Evolutionary conservation across 1,140 invertebrate genomes (phyloP).

Genomic region (Sarcophaga peregrina): DNA sequence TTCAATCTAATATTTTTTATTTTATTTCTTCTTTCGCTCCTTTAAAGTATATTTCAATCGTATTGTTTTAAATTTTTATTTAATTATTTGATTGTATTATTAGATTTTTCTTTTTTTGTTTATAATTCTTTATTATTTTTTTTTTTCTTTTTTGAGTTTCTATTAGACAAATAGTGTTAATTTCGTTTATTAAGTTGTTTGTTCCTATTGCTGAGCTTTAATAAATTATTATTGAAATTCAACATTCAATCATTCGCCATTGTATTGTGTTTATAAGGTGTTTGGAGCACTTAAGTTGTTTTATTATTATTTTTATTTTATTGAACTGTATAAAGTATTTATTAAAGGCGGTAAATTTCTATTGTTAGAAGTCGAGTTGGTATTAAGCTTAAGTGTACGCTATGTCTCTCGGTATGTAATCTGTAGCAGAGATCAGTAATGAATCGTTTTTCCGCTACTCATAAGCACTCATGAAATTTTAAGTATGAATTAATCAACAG

Average conservation of each 20-base stretch:
- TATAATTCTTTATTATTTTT: background rate
- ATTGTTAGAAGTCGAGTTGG: slow-evolving; percentile 6
- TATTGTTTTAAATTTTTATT: background rate
- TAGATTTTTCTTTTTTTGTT: background rate
- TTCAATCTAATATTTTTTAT: background rate
- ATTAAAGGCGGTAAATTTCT: slow-evolving; percentile 8
- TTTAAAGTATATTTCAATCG: background rate
- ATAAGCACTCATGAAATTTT: too few relatives aligned
- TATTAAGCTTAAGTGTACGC: slow-evolving; percentile 2
- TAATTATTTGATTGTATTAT: background rate
- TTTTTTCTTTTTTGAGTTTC: slow-evolving; percentile 11
- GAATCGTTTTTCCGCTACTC: too few relatives aligned
- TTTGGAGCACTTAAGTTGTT: background rate
- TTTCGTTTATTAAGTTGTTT: background rate
- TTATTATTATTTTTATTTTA: slow-evolving; percentile 31
- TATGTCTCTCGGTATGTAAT: too few relatives aligned
- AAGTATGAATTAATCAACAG: too few relatives aligned
- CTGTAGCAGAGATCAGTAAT: too few relatives aligned
- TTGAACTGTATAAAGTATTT: background rate
- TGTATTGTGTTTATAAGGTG: slow-evolving; percentile 23
- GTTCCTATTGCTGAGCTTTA: background rate
- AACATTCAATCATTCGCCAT: slow-evolving; percentile 33
- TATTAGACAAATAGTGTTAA: background rate
- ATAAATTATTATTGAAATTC: slow-evolving; percentile 17
- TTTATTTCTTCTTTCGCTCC: background rate